Evolutionary conservation across 2,888 invertebrate genomes (phyloP).

Genomic region (Sussaba pulchella): DNA sequence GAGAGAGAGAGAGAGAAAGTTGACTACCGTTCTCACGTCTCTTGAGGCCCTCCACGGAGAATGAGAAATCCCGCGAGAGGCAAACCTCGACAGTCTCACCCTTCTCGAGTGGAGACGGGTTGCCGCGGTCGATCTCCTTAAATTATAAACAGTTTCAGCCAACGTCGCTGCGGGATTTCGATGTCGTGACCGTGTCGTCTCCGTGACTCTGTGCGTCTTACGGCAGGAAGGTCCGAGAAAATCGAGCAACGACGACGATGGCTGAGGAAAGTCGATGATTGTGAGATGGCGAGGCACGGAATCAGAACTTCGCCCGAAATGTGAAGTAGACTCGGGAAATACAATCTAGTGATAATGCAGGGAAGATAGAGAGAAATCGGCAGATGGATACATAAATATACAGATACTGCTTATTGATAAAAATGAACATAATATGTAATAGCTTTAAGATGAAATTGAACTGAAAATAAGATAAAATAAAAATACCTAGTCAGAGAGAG

Average conservation of each 20-base stretch:
- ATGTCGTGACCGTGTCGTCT: constrained; percentile 67
- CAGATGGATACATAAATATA: no score
- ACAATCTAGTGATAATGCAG: no score
- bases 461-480: no score
- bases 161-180: constrained; percentile 73
- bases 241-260: constrained; percentile 45
- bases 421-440: no score
- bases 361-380: no score
- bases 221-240: constrained; percentile 50
- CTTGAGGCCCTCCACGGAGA: constrained; percentile 60
- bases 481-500: background rate
- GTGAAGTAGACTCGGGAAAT: no score
- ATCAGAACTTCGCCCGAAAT: no score
- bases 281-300: constrained; percentile 8
- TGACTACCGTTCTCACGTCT: constrained; percentile 67
- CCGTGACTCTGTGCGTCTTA: constrained; percentile 26
- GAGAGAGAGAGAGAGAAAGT: constrained; percentile 23
- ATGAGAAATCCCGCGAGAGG: constrained; percentile 64
- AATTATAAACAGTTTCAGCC: constrained; percentile 82
- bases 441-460: no score
- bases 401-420: no score
- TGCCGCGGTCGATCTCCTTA: constrained; percentile 71
- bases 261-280: constrained; percentile 39
- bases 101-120: constrained; percentile 57
- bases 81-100: constrained; percentile 64